A percentile compares a stretch with the other conserved stretches of the same genome.
phyloP scores from a whole-genome alignment of 2,888 invertebrate species.

The Dryococelus australis region DNA sequence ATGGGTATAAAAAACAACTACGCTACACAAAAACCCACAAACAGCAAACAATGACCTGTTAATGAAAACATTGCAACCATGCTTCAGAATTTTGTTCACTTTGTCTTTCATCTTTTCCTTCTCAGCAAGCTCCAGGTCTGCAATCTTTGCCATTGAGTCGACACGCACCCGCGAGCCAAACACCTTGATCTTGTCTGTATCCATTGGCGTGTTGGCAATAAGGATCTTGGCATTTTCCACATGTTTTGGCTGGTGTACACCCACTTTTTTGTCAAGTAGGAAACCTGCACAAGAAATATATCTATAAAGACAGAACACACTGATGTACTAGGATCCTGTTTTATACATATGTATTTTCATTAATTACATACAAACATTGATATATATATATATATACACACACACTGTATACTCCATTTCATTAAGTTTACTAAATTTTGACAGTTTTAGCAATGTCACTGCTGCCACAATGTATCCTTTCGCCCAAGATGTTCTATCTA shows the following conservation, averaged over 20 bases:
- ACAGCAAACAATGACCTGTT: constrained; percentile 73
- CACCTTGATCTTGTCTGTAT: constrained; percentile 99
- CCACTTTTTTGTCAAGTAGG: constrained; percentile 94
- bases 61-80: constrained; percentile 97
- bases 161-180: constrained; percentile 96
- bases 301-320: too few relatives aligned
- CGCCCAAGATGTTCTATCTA: too few relatives aligned
- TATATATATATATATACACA: too few relatives aligned
- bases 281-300: constrained; percentile 68
- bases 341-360: too few relatives aligned
- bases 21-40: not conserved
- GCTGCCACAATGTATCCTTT: too few relatives aligned
- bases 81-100: constrained; percentile 92
- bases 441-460: too few relatives aligned
- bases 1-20: too few relatives aligned
- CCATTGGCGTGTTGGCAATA: constrained; percentile 99
- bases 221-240: constrained; percentile 96
- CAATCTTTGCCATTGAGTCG: constrained; percentile 93
- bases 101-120: constrained; percentile 99
- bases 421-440: too few relatives aligned
- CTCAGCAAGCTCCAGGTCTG: constrained; percentile 96
- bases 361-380: too few relatives aligned
- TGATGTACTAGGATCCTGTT: too few relatives aligned
- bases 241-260: constrained; percentile 95
- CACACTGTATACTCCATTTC: too few relatives aligned